Conservation (phyloP, 64 coral and sea anemone genomes). For the Montipora sp. region DNA sequence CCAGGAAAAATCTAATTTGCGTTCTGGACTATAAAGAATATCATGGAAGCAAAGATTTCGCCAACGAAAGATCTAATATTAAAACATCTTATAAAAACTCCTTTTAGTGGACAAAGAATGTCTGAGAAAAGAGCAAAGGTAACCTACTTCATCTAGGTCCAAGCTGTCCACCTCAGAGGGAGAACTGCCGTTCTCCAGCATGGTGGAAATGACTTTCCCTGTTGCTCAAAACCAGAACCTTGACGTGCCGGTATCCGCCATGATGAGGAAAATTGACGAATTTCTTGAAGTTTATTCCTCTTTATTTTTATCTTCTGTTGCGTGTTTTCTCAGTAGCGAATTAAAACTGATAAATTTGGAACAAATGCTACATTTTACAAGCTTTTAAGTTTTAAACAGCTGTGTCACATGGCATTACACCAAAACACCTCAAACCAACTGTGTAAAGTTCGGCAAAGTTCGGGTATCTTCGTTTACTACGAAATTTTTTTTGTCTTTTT, state of each 20-base stretch:
- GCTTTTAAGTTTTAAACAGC: neutral
- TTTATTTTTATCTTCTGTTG: neutral
- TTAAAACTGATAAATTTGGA: neutral
- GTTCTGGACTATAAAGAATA: neutral
- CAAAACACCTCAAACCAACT: neutral
- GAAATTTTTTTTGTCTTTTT: neutral
- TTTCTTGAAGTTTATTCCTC: neutral
- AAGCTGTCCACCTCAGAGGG: slow-evolving; percentile 43
- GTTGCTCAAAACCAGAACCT: neutral
- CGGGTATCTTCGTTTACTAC: neutral
- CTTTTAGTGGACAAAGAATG: neutral
- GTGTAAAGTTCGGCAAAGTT: slow-evolving; percentile 50
- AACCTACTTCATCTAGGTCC: slow-evolving; percentile 38
- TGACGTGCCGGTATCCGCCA: neutral
- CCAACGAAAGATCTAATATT: too few species aligned
- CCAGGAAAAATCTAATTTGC: neutral
- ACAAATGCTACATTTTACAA: slow-evolving; percentile 1
- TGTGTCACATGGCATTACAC: slow-evolving; percentile 66
- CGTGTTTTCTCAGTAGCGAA: neutral
- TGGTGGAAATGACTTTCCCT: neutral
- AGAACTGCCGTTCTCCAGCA: slow-evolving; percentile 32
- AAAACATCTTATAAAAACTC: too few species aligned
- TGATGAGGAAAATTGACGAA: neutral
- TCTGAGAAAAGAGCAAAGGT: neutral
- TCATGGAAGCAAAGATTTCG: neutral